Conservation (phyloP, 2,113 vertebrate species). For the Anoplopoma fimbria region DNA sequence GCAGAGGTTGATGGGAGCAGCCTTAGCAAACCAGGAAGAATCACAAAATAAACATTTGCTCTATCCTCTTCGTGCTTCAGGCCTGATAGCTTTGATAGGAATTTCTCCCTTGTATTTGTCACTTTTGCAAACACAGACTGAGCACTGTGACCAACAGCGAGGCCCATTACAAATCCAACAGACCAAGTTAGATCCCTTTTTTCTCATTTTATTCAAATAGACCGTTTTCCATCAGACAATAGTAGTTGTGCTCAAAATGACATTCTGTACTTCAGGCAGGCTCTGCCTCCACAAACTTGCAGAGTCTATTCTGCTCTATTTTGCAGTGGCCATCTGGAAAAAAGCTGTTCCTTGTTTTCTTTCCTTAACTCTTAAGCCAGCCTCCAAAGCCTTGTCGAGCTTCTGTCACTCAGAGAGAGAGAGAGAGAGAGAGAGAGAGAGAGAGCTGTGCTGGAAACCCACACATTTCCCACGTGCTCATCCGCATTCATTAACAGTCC, state of each 20-base stretch:
- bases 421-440: too few relatives aligned
- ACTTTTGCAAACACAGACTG: constrained; percentile 61
- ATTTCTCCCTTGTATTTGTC: constrained; percentile 67
- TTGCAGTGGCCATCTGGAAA: constrained; percentile 68
- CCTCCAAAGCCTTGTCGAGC: constrained; percentile 63
- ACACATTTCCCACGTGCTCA: constrained; percentile 64
- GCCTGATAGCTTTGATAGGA: constrained; percentile 61
- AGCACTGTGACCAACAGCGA: constrained; percentile 44
- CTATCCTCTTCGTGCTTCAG: constrained; percentile 58
- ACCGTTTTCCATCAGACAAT: constrained; percentile 46
- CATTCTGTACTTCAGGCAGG: constrained; percentile 43
- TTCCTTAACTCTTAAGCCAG: constrained; percentile 58
- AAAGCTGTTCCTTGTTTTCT: constrained; percentile 66
- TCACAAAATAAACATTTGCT: constrained; percentile 78
- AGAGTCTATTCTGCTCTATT: constrained; percentile 48
- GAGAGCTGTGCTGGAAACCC: constrained; percentile 53
- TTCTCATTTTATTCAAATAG: constrained; percentile 18
- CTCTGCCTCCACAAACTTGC: constrained; percentile 38
- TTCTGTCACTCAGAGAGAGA: constrained; percentile 66
- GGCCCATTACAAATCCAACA: constrained; percentile 57
- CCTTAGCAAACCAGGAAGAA: constrained; percentile 69
- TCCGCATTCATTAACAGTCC: constrained; percentile 66
- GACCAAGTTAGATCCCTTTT: constrained; percentile 42
- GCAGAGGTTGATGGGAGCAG: constrained; percentile 70
- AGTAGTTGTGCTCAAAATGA: constrained; percentile 52